These are phyloP conservation scores for Sclerodermus sp. DNA, from an alignment of 2,888 invertebrate genomes.

Conservation along the genomic window DNA sequence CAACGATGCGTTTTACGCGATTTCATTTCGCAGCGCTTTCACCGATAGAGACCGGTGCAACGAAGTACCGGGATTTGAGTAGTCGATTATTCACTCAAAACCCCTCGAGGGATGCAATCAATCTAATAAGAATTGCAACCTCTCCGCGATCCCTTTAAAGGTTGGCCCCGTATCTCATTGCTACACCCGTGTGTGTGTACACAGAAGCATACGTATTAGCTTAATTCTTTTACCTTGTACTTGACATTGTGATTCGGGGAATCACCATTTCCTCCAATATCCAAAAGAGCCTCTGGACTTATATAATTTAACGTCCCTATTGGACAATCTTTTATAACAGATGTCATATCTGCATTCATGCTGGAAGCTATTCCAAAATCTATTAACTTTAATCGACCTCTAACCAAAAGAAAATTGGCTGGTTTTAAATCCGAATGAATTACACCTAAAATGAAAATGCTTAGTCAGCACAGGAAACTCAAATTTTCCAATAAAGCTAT, in stretches of 20 bases:
- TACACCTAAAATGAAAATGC: slow-evolving; percentile 75
- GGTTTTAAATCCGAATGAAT: slow-evolving; percentile 97
- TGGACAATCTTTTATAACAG: slow-evolving; percentile 79
- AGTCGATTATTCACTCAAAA: no score
- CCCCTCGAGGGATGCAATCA: no score
- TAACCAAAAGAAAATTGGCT: slow-evolving; percentile 89
- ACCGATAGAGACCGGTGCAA: no score
- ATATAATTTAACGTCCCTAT: slow-evolving; percentile 94
- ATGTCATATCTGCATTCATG: slow-evolving; percentile 85
- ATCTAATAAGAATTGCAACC: no score
- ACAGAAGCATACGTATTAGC: no score
- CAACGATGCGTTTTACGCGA: no score
- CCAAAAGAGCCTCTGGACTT: slow-evolving; percentile 88
- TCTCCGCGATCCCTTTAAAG: no score
- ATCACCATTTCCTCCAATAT: slow-evolving; percentile 58
- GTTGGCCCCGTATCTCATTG: no score
- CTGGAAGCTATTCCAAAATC: slow-evolving; percentile 96
- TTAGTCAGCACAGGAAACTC: slow-evolving; percentile 11
- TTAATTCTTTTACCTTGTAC: slow-evolving; percentile 33
- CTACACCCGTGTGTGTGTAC: no score
- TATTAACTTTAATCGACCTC: slow-evolving; percentile 86
- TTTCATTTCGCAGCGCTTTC: no score
- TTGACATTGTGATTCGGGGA: slow-evolving; percentile 51
- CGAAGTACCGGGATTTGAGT: no score
- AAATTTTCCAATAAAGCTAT: slow-evolving; percentile 4